These are phyloP conservation scores for Brachylomia viminalis DNA, from an alignment of 2,888 invertebrate species.

Conservation along the genomic window DNA sequence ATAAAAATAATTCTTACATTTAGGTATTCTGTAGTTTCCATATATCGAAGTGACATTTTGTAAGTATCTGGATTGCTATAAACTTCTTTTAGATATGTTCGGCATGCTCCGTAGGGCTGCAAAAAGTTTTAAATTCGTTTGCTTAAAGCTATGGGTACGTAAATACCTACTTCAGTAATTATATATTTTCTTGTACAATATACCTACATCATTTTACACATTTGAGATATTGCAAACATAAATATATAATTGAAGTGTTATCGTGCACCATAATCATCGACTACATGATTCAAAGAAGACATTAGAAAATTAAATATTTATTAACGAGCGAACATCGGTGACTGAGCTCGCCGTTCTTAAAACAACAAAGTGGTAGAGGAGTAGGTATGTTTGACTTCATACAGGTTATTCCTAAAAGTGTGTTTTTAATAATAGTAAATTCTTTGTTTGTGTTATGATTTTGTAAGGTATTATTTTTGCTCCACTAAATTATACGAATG, in stretches of 20 bases:
- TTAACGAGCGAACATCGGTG: neutral
- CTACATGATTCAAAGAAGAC: no score
- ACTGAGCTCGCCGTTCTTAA: neutral
- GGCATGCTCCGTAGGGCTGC: conserved; percentile 83
- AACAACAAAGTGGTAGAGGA: neutral
- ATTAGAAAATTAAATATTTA: neutral
- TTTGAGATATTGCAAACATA: no score
- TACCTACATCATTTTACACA: no score
- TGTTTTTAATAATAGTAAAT: neutral
- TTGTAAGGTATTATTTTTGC: neutral
- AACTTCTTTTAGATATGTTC: conserved; percentile 72
- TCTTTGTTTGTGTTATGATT: neutral
- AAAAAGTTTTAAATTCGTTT: conserved; percentile 56
- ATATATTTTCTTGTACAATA: no score
- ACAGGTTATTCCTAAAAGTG: neutral
- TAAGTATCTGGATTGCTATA: conserved; percentile 66
- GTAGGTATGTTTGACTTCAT: neutral
- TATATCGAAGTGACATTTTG: conserved; percentile 69
- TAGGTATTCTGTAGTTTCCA: conserved; percentile 70
- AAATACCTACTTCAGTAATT: neutral
- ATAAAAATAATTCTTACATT: conserved; percentile 69
- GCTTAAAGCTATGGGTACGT: neutral
- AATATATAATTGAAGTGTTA: no score
- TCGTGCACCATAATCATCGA: no score
- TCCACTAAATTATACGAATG: neutral